Evolutionary conservation across 2,888 invertebrate genomes (phyloP).

Genomic region (Drosophila kokeensis): DNA sequence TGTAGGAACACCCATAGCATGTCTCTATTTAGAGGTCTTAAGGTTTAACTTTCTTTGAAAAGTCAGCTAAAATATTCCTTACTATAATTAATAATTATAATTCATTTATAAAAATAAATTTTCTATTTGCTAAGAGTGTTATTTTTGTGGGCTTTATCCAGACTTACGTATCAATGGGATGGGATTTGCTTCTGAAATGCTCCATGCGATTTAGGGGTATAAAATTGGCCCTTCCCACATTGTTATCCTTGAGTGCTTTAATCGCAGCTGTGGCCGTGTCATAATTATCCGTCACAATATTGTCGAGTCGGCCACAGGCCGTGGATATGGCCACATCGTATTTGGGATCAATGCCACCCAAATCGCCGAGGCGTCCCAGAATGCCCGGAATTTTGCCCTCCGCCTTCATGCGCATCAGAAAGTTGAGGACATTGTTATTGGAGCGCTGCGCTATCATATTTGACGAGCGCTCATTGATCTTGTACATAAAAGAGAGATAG

Average conservation of each 20-base stretch:
- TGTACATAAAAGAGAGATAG: neutral
- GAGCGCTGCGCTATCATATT: constrained; percentile 90
- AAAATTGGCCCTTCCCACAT: constrained; percentile 94
- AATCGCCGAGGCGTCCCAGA: constrained; percentile 96
- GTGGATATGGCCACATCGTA: constrained; percentile 99
- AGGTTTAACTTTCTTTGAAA: too few relatives aligned
- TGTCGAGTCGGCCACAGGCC: constrained; percentile 94
- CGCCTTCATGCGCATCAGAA: constrained; percentile 92
- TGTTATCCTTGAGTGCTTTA: constrained; percentile 90
- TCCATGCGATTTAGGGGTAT: constrained; percentile 94
- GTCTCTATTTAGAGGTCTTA: too few relatives aligned
- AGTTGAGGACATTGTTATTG: constrained; percentile 90
- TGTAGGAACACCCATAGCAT: too few relatives aligned
- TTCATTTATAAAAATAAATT: too few relatives aligned
- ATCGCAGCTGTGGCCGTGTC: constrained; percentile 94
- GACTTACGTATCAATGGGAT: constrained; percentile 86
- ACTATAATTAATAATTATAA: too few relatives aligned
- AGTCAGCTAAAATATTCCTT: too few relatives aligned
- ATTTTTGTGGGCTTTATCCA: neutral
- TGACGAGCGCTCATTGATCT: constrained; percentile 89
- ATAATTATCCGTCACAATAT: constrained; percentile 95
- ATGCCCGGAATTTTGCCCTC: constrained; percentile 93
- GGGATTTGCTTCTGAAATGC: constrained; percentile 85
- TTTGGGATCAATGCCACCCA: constrained; percentile 96
- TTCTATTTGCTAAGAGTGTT: neutral